Conservation (phyloP, 2,888 invertebrate species). For the Meandrusa payeni region DNA sequence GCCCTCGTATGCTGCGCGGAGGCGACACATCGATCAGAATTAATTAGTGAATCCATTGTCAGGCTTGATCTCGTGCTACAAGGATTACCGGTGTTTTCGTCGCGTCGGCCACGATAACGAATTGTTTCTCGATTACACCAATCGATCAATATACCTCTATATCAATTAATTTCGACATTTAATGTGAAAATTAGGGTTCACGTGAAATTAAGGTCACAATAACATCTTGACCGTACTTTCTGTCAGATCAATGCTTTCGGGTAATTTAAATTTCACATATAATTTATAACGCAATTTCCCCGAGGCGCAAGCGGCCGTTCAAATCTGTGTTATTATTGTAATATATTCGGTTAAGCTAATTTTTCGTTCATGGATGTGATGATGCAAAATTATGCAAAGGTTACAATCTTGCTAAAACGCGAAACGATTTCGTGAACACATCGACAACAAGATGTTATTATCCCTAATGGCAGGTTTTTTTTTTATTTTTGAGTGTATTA, state of each 20-base stretch:
- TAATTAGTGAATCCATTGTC: conserved; percentile 52
- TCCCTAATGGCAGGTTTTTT: background rate
- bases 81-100: conserved; percentile 39
- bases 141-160: conserved; percentile 45
- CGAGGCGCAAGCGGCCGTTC: background rate
- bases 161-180: conserved; percentile 25
- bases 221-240: too few species aligned
- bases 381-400: conserved; percentile 2
- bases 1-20: background rate
- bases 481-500: too few species aligned
- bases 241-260: background rate
- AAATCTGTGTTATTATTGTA: conserved; percentile 15
- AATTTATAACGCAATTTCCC: background rate
- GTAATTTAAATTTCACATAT: conserved; percentile 18
- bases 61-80: conserved; percentile 36
- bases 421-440: conserved; percentile 1
- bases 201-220: conserved; percentile 13
- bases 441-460: conserved; percentile 2
- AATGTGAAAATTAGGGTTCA: background rate
- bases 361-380: conserved; percentile 4
- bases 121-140: conserved; percentile 41
- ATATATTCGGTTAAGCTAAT: conserved; percentile 6
- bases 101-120: conserved; percentile 30
- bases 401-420: conserved; percentile 2
- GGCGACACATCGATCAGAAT: conserved; percentile 46